Percentiles rank a stretch among this genome's conserved stretches.
These are phyloP conservation scores for Siphlonurus alternatus DNA, from an alignment of 2,888 invertebrate species.

Conservation along the genomic window DNA sequence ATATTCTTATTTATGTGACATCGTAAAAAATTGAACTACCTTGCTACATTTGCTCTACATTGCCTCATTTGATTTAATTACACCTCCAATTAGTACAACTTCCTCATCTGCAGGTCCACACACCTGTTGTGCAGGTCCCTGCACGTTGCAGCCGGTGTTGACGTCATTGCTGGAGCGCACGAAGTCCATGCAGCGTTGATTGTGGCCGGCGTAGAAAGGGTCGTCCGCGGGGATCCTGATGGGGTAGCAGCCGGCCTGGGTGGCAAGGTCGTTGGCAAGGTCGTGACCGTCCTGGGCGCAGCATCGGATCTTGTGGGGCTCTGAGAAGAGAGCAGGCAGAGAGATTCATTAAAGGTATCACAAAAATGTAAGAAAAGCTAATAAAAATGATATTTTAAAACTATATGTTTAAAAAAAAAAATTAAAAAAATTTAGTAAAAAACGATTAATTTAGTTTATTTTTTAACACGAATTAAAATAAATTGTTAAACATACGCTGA, in stretches of 20 bases:
- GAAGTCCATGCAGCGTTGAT: conserved; percentile 52
- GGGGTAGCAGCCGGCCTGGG: conserved; percentile 37
- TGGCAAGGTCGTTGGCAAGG: conserved; percentile 16
- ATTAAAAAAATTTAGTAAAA: conserved; percentile 1
- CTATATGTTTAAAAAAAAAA: not conserved
- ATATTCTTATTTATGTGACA: no score
- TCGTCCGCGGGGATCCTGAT: conserved; percentile 36
- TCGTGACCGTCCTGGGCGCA: conserved; percentile 37
- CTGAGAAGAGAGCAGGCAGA: not conserved
- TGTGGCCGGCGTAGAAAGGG: conserved; percentile 34
- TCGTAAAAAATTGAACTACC: no score
- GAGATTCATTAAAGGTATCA: not conserved
- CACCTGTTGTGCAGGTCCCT: conserved; percentile 56
- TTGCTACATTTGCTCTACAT: no score
- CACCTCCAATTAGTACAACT: no score
- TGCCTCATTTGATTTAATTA: no score
- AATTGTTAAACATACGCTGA: no score
- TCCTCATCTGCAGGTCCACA: no score
- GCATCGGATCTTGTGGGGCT: conserved; percentile 31
- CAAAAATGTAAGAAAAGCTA: conserved; percentile 15
- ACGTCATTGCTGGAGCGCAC: conserved; percentile 50
- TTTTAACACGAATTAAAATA: no score
- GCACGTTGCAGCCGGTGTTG: conserved; percentile 42
- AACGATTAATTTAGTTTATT: no score
- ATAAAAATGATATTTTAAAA: conserved; percentile 7